These are phyloP conservation scores for Jaculus jaculus DNA, from an alignment of 2,113 vertebrate genomes.

Conservation along the genomic window DNA sequence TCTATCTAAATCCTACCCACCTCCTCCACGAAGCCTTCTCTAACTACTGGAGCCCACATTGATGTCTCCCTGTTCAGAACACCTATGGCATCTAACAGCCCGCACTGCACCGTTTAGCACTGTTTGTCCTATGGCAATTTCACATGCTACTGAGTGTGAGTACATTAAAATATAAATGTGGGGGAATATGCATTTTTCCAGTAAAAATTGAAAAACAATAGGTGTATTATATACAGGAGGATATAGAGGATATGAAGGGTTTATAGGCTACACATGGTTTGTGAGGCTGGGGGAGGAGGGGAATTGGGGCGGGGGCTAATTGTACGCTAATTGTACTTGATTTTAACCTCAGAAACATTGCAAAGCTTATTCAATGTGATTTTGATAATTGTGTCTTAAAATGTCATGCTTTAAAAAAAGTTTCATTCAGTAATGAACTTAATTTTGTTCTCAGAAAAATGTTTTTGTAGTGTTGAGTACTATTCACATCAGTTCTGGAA, in stretches of 20 bases:
- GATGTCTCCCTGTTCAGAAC: conserved; percentile 82
- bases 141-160: conserved; percentile 82
- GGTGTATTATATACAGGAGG: conserved; percentile 61
- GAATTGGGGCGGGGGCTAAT: conserved; percentile 16
- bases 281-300: conserved; percentile 61
- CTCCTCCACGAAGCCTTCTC: conserved; percentile 80
- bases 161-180: conserved; percentile 82
- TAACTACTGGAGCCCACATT: conserved; percentile 80
- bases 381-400: conserved; percentile 48
- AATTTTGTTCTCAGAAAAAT: conserved; percentile 31
- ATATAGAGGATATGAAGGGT: conserved; percentile 49
- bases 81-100: conserved; percentile 81
- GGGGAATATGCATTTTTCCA: conserved; percentile 78
- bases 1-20: conserved; percentile 82
- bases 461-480: conserved; percentile 44
- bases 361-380: conserved; percentile 46
- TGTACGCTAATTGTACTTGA: conserved; percentile 32
- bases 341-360: conserved; percentile 54
- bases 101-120: conserved; percentile 81
- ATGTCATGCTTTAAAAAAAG: conserved; percentile 29
- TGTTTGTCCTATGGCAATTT: conserved; percentile 83
- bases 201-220: conserved; percentile 67
- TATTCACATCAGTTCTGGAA: conserved; percentile 50
- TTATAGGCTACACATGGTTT: conserved; percentile 55
- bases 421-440: conserved; percentile 44